A percentile compares a stretch with the other conserved stretches of the same genome.
phyloP scores from a whole-genome alignment of 2,888 invertebrate species.

The Dusona sp. region DNA sequence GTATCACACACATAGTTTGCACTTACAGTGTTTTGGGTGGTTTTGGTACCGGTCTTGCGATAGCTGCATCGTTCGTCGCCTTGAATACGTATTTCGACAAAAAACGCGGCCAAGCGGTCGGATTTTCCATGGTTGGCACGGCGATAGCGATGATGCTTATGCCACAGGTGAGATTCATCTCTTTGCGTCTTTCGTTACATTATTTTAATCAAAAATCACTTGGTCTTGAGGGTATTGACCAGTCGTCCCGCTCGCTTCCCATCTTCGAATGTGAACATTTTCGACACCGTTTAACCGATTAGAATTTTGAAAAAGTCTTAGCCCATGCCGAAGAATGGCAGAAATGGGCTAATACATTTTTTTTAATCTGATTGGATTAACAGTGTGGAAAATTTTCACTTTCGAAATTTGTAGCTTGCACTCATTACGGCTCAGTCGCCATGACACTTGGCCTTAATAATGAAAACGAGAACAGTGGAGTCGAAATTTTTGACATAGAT shows the following conservation, averaged over 20 bases:
- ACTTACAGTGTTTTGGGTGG: slow-evolving; percentile 82
- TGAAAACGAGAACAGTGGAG: neutral
- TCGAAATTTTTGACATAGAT: neutral
- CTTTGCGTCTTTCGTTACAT: neutral
- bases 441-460: neutral
- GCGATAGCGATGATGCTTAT: slow-evolving; percentile 92
- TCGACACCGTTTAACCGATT: too few relatives aligned
- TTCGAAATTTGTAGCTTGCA: too few relatives aligned
- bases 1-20: slow-evolving; percentile 83
- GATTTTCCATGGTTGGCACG: slow-evolving; percentile 92
- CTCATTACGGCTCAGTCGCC: too few relatives aligned
- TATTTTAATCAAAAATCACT: neutral
- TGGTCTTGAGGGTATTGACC: too few relatives aligned
- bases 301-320: too few relatives aligned
- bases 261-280: too few relatives aligned
- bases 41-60: slow-evolving; percentile 91
- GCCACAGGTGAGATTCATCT: slow-evolving; percentile 87
- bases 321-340: too few relatives aligned
- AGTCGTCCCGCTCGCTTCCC: too few relatives aligned
- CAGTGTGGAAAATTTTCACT: too few relatives aligned
- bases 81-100: slow-evolving; percentile 91
- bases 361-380: too few relatives aligned
- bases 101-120: slow-evolving; percentile 92
- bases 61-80: slow-evolving; percentile 92
- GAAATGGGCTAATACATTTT: too few relatives aligned